Conservation (phyloP, 2,113 vertebrate species). For the Larimichthys polyactis region DNA sequence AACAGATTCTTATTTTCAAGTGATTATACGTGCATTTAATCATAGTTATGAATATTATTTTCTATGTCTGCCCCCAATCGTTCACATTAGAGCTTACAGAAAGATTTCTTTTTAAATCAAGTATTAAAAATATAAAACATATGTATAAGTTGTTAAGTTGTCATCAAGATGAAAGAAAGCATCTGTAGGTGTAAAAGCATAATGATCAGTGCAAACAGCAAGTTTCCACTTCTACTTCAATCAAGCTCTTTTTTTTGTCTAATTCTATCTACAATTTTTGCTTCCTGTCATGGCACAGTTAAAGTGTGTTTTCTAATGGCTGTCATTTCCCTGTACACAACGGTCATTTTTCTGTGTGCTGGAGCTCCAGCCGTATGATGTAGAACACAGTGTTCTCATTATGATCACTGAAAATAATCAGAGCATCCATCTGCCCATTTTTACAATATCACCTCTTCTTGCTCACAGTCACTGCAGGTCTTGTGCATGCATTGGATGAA, state of each 20-base stretch:
- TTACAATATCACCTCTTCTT: not conserved
- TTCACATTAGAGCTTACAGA: no score
- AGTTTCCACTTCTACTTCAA: not conserved
- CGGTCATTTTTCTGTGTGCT: conserved; percentile 7
- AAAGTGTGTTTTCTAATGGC: conserved; percentile 3
- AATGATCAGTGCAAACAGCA: not conserved
- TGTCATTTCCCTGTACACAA: conserved; percentile 8
- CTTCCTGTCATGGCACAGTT: not conserved
- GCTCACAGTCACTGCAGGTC: not conserved
- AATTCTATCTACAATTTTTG: not conserved
- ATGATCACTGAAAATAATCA: conserved; percentile 16
- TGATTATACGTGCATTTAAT: no score
- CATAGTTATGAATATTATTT: no score
- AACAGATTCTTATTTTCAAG: no score
- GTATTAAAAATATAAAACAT: no score
- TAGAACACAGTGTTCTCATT: conserved; percentile 36
- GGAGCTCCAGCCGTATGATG: conserved; percentile 1
- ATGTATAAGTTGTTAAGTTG: not conserved
- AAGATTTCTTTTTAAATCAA: no score
- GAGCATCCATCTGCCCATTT: conserved; percentile 4
- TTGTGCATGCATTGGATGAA: not conserved
- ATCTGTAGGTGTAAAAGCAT: not conserved
- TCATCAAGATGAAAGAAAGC: not conserved
- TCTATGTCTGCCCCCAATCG: no score
- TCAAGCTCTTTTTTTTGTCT: not conserved